phyloP scores from a whole-genome alignment of 1,140 invertebrate species.

The Homarus americanus region DNA sequence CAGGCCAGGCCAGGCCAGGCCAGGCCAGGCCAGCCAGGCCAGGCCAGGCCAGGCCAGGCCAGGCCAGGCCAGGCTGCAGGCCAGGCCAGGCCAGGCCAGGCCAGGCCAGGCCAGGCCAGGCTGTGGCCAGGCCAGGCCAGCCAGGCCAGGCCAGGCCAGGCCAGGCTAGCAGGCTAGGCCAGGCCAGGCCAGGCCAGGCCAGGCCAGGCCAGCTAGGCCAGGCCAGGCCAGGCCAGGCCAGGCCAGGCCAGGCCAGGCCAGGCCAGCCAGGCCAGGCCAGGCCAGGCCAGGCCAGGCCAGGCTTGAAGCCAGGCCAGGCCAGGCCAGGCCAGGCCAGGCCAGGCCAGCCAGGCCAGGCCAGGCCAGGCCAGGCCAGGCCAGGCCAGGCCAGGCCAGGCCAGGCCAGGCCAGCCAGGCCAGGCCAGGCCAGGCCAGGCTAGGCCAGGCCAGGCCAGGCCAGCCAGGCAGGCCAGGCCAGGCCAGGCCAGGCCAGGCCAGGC shows the following conservation, averaged over 20 bases:
- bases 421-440: slow-evolving; percentile 43
- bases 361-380: slow-evolving; percentile 72
- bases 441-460: slow-evolving; percentile 50
- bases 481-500: slow-evolving; percentile 18
- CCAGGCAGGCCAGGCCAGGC: slow-evolving; percentile 9
- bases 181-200: slow-evolving; percentile 72
- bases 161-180: slow-evolving; percentile 57
- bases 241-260: slow-evolving; percentile 38
- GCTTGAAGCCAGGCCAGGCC: slow-evolving; percentile 72
- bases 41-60: no score
- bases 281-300: slow-evolving; percentile 53
- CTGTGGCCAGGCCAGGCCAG: slow-evolving; percentile 23
- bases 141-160: slow-evolving; percentile 70
- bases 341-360: slow-evolving; percentile 70
- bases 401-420: slow-evolving; percentile 63
- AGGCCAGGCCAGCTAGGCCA: slow-evolving; percentile 61
- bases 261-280: slow-evolving; percentile 37
- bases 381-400: slow-evolving; percentile 72
- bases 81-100: slow-evolving; percentile 19
- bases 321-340: slow-evolving; percentile 73
- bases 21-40: neutral
- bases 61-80: neutral
- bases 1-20: no score
- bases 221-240: slow-evolving; percentile 48
- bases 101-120: neutral